These are phyloP conservation scores for Agonum fuliginosum DNA, from an alignment of 2,888 invertebrate species.

Conservation along the genomic window DNA sequence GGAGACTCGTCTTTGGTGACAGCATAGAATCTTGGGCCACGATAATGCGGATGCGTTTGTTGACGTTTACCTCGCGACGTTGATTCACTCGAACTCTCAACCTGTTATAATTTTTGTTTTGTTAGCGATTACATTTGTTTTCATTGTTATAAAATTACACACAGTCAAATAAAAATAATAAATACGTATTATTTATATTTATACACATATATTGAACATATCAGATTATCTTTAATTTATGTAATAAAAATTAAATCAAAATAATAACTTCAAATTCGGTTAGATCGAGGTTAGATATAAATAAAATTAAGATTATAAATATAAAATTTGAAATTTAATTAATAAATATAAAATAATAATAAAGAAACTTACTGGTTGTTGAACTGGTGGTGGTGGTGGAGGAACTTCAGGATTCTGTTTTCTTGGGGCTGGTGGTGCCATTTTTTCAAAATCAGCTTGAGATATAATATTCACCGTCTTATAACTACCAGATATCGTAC, in stretches of 20 bases:
- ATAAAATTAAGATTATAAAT: neutral
- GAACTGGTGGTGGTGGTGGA: conserved; percentile 86
- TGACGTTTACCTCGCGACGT: conserved; percentile 61
- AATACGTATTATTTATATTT: no score
- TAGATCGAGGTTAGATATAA: no score
- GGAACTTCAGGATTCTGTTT: conserved; percentile 85
- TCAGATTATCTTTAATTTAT: no score
- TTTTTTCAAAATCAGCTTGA: conserved; percentile 90
- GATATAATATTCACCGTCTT: conserved; percentile 92
- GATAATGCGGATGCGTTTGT: conserved; percentile 63
- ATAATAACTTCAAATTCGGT: no score
- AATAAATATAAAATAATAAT: conserved; percentile 7
- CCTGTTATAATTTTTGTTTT: neutral
- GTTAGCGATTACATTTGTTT: neutral
- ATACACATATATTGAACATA: no score
- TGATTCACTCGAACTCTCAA: conserved; percentile 60
- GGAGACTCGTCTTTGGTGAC: conserved; percentile 87
- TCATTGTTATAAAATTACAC: neutral
- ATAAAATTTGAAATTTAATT: neutral
- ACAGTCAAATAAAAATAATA: no score
- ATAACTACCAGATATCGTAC: conserved; percentile 77
- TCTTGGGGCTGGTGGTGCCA: conserved; percentile 80
- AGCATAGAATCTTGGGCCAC: conserved; percentile 93
- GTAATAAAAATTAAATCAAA: no score
- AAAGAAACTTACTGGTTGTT: conserved; percentile 37